These are phyloP conservation scores for Sakesphorus luctuosus DNA, from an alignment of 2,113 vertebrate genomes.

Conservation along the genomic window DNA sequence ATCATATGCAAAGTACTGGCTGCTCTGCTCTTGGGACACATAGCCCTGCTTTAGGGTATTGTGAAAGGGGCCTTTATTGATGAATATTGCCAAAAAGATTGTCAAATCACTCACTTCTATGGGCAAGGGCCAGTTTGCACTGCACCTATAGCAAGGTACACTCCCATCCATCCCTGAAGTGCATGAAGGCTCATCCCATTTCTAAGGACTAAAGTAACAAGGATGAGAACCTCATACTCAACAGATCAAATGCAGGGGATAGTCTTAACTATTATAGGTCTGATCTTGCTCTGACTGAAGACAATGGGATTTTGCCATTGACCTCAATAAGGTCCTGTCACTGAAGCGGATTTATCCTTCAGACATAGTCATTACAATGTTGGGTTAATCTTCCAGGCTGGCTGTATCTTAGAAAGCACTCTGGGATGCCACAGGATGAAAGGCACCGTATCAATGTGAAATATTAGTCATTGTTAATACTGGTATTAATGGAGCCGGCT, in stretches of 20 bases:
- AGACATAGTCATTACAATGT: constrained; percentile 52
- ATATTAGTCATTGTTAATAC: constrained; percentile 64
- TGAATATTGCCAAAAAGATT: not conserved
- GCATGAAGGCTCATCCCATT: not conserved
- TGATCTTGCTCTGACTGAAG: constrained; percentile 46
- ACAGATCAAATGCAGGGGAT: constrained; percentile 5
- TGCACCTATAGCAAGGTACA: not conserved
- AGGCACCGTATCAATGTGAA: constrained; percentile 45
- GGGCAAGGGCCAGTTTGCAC: not conserved
- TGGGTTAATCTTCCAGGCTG: constrained; percentile 61
- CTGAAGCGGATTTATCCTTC: constrained; percentile 59
- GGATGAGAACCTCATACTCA: not conserved
- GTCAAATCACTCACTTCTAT: not conserved
- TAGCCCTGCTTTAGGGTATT: not conserved
- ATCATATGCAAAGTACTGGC: not conserved
- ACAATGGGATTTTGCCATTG: constrained; percentile 63
- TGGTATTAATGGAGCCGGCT: constrained; percentile 42
- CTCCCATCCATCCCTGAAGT: not conserved
- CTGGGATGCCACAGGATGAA: constrained; percentile 62
- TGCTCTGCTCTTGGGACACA: not conserved
- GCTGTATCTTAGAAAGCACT: constrained; percentile 52
- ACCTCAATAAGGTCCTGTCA: constrained; percentile 62
- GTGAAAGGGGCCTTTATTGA: not conserved
- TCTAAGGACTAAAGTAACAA: not conserved
- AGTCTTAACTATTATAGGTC: not conserved